Evolutionary conservation across 2,797 vertebrate genomes (phyloP).

Genomic region (Xiphorhynchus erythropygius): DNA sequence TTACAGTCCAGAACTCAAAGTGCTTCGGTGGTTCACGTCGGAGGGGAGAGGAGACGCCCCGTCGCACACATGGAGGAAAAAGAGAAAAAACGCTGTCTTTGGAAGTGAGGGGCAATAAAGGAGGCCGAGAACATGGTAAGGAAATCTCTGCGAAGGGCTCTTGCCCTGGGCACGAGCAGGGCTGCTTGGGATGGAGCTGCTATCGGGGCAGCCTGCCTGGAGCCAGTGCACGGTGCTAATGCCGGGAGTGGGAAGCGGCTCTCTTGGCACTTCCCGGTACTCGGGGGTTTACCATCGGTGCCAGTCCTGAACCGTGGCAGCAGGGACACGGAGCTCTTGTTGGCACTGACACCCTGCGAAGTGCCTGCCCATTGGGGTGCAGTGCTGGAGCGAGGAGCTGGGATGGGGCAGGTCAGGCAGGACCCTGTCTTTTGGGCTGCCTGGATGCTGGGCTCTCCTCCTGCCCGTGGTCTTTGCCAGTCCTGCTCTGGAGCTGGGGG

Average conservation of each 20-base stretch:
- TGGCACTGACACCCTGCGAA: background rate
- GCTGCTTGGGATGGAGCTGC: background rate
- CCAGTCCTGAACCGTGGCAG: background rate
- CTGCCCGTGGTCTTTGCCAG: background rate
- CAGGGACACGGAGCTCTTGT: background rate
- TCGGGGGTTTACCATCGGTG: background rate
- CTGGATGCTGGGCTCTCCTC: background rate
- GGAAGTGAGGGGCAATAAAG: conserved; percentile 26
- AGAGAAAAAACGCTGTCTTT: conserved; percentile 40
- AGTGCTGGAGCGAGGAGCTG: background rate
- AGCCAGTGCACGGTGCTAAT: background rate
- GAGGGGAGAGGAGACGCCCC: conserved; percentile 45
- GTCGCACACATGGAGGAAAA: conserved; percentile 62
- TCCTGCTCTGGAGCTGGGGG: background rate
- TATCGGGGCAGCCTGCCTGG: background rate
- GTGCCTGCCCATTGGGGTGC: background rate
- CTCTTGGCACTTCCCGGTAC: background rate
- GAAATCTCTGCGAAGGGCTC: background rate
- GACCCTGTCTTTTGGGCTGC: background rate
- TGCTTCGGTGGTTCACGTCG: conserved; percentile 46
- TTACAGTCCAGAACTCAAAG: conserved; percentile 67
- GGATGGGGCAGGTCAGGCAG: background rate
- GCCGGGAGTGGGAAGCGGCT: background rate
- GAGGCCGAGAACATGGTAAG: conserved; percentile 63
- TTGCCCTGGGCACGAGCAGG: background rate